A percentile compares a stretch with the other conserved stretches of the same genome.
Conservation (phyloP, 2,888 invertebrate species). For the Agrochola lychnidis region DNA sequence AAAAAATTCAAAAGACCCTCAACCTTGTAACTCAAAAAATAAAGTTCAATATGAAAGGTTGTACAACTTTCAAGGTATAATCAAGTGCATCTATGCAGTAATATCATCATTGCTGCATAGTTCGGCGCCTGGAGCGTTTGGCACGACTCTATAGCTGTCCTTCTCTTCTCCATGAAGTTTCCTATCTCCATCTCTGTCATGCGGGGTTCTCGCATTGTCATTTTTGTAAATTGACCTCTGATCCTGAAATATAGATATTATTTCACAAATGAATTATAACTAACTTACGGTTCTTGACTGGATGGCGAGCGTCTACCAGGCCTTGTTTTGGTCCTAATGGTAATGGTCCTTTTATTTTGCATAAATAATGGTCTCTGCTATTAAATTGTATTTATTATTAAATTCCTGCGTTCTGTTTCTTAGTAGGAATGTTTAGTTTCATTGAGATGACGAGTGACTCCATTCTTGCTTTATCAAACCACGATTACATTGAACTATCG, state of each 20-base stretch:
- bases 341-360: constrained; percentile 35
- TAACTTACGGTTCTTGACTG: constrained; percentile 70
- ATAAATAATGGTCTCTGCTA: constrained; percentile 20
- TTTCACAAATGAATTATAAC: constrained; percentile 82
- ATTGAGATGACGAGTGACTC: fast-evolving
- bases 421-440: background rate
- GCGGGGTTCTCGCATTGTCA: constrained; percentile 82
- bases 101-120: constrained; percentile 83
- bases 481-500: background rate
- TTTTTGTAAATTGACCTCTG: constrained; percentile 87
- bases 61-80: constrained; percentile 25
- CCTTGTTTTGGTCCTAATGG: constrained; percentile 44
- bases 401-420: background rate
- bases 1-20: constrained; percentile 47
- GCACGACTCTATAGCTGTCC: constrained; percentile 72
- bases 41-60: constrained; percentile 68
- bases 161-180: constrained; percentile 59
- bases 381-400: background rate
- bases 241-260: constrained; percentile 84
- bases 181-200: constrained; percentile 69
- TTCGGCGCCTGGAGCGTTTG: constrained; percentile 80
- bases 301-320: constrained; percentile 57
- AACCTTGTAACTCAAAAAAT: constrained; percentile 67
- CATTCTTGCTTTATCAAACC: background rate
- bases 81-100: constrained; percentile 76